A percentile compares a stretch with the other conserved stretches of the same genome.
phyloP scores from a whole-genome alignment of 2,113 vertebrate species.

The Archocentrus centrarchus region DNA sequence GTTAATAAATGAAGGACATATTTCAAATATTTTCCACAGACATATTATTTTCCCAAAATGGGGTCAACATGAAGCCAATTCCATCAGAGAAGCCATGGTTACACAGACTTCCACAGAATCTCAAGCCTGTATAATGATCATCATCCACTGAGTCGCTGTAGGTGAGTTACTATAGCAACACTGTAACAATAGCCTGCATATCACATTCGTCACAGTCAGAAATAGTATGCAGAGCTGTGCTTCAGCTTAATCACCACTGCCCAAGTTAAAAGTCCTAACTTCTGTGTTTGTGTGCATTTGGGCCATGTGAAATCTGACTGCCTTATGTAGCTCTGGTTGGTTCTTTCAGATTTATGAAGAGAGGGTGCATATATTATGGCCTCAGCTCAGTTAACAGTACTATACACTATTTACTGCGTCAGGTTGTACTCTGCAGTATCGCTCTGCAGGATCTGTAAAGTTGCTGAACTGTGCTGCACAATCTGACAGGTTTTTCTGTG shows the following conservation, averaged over 20 bases:
- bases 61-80: background rate
- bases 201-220: background rate
- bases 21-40: background rate
- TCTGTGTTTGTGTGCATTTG: background rate
- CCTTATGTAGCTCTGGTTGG: background rate
- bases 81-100: background rate
- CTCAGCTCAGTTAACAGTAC: background rate
- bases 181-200: background rate
- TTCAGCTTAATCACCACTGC: background rate
- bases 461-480: background rate
- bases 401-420: background rate
- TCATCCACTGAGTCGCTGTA: background rate
- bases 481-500: background rate
- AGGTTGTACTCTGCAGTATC: background rate
- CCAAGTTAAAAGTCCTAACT: background rate
- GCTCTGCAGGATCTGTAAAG: background rate
- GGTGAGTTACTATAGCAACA: slow-evolving; percentile 8
- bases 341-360: background rate
- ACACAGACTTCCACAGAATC: background rate
- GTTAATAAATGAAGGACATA: background rate
- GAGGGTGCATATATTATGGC: background rate
- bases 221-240: background rate
- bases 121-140: background rate
- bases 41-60: background rate
- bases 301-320: background rate